Percentiles rank a stretch among this genome's conserved stretches.
phyloP scores from a whole-genome alignment of 2,113 vertebrate species.

The Ailurus styani region DNA sequence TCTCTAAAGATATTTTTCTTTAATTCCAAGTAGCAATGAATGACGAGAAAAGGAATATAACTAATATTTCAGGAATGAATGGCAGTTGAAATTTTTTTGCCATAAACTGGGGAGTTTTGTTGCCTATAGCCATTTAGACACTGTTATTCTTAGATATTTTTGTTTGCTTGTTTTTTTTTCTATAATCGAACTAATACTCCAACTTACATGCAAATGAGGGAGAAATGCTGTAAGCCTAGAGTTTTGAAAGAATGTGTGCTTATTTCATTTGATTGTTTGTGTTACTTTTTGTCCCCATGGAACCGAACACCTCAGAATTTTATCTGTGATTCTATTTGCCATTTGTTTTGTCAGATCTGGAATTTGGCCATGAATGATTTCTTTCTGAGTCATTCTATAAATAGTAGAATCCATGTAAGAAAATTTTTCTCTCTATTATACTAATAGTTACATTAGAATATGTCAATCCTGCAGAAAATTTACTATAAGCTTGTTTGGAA shows the following conservation, averaged over 20 bases:
- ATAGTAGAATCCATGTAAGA: slow-evolving; percentile 46
- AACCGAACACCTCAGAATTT: not conserved
- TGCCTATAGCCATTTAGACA: not conserved
- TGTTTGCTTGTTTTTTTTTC: not conserved
- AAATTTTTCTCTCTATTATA: slow-evolving; percentile 21
- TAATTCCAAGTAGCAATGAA: not conserved
- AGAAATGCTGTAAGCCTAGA: not conserved
- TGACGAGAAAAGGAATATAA: not conserved
- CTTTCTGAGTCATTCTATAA: slow-evolving; percentile 46
- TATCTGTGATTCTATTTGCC: not conserved
- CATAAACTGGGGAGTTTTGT: not conserved
- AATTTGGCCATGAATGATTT: not conserved
- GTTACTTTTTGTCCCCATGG: not conserved
- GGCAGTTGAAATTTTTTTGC: not conserved
- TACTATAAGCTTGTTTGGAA: not conserved
- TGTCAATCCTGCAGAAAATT: not conserved
- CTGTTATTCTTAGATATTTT: not conserved
- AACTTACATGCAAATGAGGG: not conserved
- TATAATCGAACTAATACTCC: not conserved
- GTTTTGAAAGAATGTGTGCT: not conserved
- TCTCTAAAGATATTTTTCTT: not conserved
- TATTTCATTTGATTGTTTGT: not conserved
- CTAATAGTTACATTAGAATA: not conserved
- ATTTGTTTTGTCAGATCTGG: not conserved
- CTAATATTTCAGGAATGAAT: not conserved